Base-by-base conservation (phyloP, 2,888 invertebrate genomes). In the Microctonus aethiopoides region DNA sequence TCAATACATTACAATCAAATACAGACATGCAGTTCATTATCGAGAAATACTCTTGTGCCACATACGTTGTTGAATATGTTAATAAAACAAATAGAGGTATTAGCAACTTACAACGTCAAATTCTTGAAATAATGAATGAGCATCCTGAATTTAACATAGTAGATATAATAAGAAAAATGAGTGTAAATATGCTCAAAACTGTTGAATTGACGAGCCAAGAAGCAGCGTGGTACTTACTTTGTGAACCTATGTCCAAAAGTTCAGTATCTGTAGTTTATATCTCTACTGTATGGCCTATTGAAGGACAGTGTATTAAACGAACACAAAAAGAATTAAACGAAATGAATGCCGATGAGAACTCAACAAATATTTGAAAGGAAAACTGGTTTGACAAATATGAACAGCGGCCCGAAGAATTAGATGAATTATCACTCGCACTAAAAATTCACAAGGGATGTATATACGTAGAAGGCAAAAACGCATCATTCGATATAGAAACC, bases 331-430 rank as follows among this genome's bases (percentile, higher is more conserved):
- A 36, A 36, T 36, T 74, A 29, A 61, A 69, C n/a, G 13, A 16
- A 29, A 84, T 83, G 70, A 16, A 26, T 9, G 3, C 39, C 20
- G 79, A 81, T 65, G 70, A 71, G 36, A 70, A 76, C 46, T 73
- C 70, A 9, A 75, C 74, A 76, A 79, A 88, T 68, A 75, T 87
- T 34, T 87, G 87, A 86, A 86, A 81, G 70, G 82, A 85, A 69
- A 83, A 86, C 77, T 84, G 83, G 77, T 81, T 86, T 59, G 83
- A 86, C 63, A 84, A 84, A 67, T 87, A 87, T 72, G 81, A 87
- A 76, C 78, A 84, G 76, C 71, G 87, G 75, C 87, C 85, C 61
- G 75, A 29, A 54, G 41, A 52, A 0, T 75, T 87, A 6, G 67
- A 79, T 68, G 56, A 81, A 62, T 72, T 84, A 61, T 79, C 81